Conservation (phyloP, 2,888 invertebrate genomes). For the Meghimatium bilineatum region DNA sequence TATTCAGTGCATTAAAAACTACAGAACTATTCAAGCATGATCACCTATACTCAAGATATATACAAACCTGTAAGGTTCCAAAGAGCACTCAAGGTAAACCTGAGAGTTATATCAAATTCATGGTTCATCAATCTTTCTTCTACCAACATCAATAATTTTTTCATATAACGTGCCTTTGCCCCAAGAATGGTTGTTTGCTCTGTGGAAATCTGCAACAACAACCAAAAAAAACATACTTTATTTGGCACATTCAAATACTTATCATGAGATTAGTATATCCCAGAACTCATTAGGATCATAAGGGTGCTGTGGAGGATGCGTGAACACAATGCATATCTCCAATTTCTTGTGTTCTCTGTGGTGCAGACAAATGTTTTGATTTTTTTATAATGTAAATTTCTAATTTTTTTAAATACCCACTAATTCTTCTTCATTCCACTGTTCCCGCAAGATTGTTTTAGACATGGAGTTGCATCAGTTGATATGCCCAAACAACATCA, state of each 20-base stretch:
- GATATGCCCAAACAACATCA: no score
- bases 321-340: no score
- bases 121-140: conserved; percentile 79
- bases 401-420: no score
- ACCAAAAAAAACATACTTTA: background rate
- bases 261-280: no score
- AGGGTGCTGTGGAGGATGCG: no score
- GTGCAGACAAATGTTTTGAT: no score
- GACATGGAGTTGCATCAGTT: no score
- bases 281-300: no score
- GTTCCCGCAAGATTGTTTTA: no score
- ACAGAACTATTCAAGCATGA: background rate
- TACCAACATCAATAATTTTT: conserved; percentile 83
- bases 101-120: conserved; percentile 83
- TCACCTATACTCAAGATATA: background rate
- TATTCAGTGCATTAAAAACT: background rate
- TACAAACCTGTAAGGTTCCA: conserved; percentile 85
- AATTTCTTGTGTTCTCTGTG: no score
- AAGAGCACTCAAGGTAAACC: conserved; percentile 86
- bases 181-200: conserved; percentile 84
- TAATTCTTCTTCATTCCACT: no score
- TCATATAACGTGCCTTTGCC: conserved; percentile 83
- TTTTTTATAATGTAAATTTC: no score
- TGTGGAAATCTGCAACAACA: conserved; percentile 81
- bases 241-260: background rate